Evolutionary conservation across 1,140 invertebrate genomes (phyloP).

Genomic region (Ephestia elutella): DNA sequence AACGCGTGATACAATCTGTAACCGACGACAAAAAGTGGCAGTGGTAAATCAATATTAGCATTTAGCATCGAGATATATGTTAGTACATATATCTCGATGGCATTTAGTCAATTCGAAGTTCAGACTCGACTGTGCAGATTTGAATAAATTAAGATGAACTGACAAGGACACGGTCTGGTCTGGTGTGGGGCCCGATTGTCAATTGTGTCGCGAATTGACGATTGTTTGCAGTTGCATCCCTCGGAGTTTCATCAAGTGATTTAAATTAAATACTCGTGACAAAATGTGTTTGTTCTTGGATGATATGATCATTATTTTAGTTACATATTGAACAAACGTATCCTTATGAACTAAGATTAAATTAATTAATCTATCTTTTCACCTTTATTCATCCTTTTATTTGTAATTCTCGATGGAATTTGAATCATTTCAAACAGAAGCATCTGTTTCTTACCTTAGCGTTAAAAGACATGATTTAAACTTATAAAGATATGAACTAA

Average conservation of each 20-base stretch:
- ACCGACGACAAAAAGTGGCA: not conserved
- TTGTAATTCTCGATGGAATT: no score
- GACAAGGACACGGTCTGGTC: not conserved
- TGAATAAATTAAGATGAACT: slow-evolving; percentile 2
- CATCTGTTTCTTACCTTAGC: no score
- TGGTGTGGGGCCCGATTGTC: not conserved
- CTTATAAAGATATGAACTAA: no score
- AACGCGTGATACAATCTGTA: not conserved
- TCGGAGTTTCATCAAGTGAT: not conserved
- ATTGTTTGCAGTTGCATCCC: not conserved
- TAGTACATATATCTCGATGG: no score
- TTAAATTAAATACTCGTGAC: not conserved
- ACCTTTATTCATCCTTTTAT: no score
- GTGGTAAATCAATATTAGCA: not conserved
- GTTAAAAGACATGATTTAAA: no score
- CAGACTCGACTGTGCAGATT: not conserved
- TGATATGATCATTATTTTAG: no score
- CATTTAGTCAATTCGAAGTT: not conserved
- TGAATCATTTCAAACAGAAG: no score
- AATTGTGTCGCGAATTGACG: not conserved
- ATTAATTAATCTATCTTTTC: no score
- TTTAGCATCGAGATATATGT: no score
- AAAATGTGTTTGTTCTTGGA: not conserved
- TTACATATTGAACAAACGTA: no score
- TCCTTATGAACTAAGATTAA: no score